Conservation (phyloP, 2,797 vertebrate genomes). For the Megaceryle alcyon region DNA sequence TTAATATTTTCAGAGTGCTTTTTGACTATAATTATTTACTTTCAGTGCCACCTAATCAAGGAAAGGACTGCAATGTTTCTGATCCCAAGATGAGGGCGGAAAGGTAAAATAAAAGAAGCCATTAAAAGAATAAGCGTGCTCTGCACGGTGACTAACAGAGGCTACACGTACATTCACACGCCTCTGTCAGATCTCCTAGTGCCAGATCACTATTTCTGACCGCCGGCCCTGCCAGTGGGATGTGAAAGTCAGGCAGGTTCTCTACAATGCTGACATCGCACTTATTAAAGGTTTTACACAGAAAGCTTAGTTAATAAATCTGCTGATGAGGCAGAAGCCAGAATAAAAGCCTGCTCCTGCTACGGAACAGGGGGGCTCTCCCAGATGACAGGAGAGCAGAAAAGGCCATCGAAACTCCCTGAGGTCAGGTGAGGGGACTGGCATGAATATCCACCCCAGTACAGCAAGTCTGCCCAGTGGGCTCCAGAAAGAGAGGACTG, state of each 20-base stretch:
- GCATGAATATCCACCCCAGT: background rate
- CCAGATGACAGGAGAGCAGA: background rate
- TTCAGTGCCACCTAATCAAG: background rate
- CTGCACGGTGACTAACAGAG: background rate
- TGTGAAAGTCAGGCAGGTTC: slow-evolving; percentile 1
- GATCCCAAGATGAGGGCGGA: background rate
- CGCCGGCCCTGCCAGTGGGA: background rate
- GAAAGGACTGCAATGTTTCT: background rate
- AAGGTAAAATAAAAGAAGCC: background rate
- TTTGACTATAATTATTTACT: slow-evolving; percentile 6
- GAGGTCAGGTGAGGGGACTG: background rate
- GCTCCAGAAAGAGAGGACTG: background rate
- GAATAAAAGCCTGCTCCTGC: slow-evolving; percentile 1
- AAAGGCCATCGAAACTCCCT: background rate
- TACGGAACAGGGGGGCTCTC: background rate
- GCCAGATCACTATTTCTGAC: background rate
- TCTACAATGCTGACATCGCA: background rate
- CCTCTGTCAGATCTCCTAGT: background rate
- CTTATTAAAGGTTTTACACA: slow-evolving; percentile 17
- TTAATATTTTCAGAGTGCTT: slow-evolving; percentile 13
- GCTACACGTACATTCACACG: background rate
- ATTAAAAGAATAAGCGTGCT: background rate
- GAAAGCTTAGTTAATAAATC: slow-evolving; percentile 35
- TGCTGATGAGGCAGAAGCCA: rapidly evolving
- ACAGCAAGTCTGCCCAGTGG: background rate